Base-by-base conservation (phyloP, 1,140 invertebrate genomes). In the Trissolcus basalis region DNA sequence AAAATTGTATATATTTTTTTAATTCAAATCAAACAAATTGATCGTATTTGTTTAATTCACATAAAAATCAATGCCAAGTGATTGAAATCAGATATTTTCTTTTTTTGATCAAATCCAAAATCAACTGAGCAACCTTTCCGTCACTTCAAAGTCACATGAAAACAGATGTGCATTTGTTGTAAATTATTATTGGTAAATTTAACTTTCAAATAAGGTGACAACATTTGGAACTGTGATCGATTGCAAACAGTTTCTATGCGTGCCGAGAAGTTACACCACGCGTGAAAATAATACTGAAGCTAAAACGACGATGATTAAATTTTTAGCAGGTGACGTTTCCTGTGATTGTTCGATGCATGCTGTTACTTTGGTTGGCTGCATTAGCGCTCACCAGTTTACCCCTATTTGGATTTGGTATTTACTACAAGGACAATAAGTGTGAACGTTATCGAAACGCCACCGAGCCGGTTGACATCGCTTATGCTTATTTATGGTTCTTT, bases 261-360 rank as follows among this genome's bases (percentile, higher is more conserved):
- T n/a, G n/a, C n/a, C n/a, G 54, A 13, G 12, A 35, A 53, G 4
- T 27, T 43, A 33, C 11, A 13, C 16, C 11, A 13, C 16, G 12
- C 44, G 35, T 41, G 50, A 14, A 45, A 35, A 12, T 58, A 60
- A 73, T 67, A 49, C 43, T 41, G 47, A 33, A 54, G 53, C 63
- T 13, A 41, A 65, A 59, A 45, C 73, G 55, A 73, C 61, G 61
- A 77, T 51, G 48, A 39, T 39, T n/a, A n/a, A 78, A 39, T 65
- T 87, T 90, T 43, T 89, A 95, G 94, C 92, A 94, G 86, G 93
- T 96, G 76, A 96, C 94, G 64, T 94, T 94, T 87, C 91, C 91
- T 78, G 86, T 94, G 69, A 92, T 96, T 74, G 91, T 93, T 59
- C 91, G 91, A 64, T 91, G 91, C 68, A 92, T 96, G 81, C 86